Conservation (phyloP, 2,113 vertebrate species). For the Lophochroa leadbeateri region DNA sequence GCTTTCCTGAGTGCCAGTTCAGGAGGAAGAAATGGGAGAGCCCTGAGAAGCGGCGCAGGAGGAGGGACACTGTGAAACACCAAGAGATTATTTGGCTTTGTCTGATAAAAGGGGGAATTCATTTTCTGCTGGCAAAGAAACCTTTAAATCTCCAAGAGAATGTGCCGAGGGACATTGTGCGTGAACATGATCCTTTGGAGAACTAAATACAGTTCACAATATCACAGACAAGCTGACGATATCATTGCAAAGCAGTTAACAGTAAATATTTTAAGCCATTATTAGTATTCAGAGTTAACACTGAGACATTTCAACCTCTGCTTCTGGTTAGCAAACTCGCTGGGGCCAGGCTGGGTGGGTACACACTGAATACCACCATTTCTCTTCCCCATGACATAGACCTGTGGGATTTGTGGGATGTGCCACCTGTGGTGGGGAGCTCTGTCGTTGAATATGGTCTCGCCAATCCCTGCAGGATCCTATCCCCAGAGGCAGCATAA, state of each 20-base stretch:
- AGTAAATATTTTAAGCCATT: not conserved
- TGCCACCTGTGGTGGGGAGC: not conserved
- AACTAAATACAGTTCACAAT: not conserved
- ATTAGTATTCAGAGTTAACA: not conserved
- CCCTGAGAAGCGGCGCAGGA: not conserved
- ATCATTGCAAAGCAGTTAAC: not conserved
- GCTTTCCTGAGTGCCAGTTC: not conserved
- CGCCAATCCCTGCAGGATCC: rapidly evolving
- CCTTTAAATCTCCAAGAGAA: slow-evolving; percentile 53
- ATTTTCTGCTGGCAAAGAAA: slow-evolving; percentile 51
- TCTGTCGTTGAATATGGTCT: not conserved
- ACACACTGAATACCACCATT: not conserved
- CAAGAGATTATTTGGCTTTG: slow-evolving; percentile 25
- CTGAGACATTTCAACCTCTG: not conserved
- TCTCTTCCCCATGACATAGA: not conserved
- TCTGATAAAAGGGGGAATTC: slow-evolving; percentile 48
- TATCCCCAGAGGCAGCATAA: not conserved
- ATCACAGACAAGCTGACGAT: not conserved
- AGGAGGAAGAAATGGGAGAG: slow-evolving; percentile 48
- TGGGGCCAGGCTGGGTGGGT: not conserved
- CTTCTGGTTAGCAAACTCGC: not conserved
- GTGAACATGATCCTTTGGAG: slow-evolving; percentile 19
- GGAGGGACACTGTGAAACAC: slow-evolving; percentile 7
- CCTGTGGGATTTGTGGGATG: not conserved
- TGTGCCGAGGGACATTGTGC: slow-evolving; percentile 12